A percentile compares a stretch with the other conserved stretches of the same genome.
Evolutionary conservation across 2,888 invertebrate species (phyloP).

Genomic region (Aphrophora alni): DNA sequence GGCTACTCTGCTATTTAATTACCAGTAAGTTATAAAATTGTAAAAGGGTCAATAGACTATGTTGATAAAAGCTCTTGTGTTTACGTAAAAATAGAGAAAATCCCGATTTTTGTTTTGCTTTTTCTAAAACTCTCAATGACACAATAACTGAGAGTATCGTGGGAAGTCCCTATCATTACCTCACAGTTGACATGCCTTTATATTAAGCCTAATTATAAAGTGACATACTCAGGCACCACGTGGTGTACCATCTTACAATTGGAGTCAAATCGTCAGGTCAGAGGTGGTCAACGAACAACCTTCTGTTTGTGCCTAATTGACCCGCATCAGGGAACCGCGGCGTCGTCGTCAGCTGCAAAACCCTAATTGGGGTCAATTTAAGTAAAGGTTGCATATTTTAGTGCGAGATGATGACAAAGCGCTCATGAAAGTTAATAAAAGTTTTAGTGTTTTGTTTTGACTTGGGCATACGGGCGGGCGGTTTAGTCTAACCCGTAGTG

Average conservation of each 20-base stretch:
- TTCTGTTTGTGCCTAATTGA: neutral
- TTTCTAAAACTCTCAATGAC: no score
- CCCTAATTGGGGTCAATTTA: constrained; percentile 6
- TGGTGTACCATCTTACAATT: neutral
- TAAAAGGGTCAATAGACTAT: no score
- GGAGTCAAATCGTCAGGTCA: neutral
- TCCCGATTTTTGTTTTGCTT: no score
- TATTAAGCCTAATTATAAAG: neutral
- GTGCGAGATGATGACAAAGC: neutral
- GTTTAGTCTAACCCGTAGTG: no score
- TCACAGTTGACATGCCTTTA: neutral
- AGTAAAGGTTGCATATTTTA: constrained; percentile 5
- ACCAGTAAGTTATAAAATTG: no score
- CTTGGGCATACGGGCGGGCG: neutral
- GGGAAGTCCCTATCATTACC: neutral
- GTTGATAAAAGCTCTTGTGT: no score
- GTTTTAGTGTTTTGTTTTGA: neutral
- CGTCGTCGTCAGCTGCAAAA: neutral
- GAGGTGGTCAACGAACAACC: neutral
- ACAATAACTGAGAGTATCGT: neutral
- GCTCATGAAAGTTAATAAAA: neutral
- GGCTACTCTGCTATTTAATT: no score
- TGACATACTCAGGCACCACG: neutral
- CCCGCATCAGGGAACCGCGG: neutral
- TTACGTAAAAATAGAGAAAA: no score